Base-by-base conservation (phyloP, 2,797 vertebrate genomes). In the Paguma larvata region DNA sequence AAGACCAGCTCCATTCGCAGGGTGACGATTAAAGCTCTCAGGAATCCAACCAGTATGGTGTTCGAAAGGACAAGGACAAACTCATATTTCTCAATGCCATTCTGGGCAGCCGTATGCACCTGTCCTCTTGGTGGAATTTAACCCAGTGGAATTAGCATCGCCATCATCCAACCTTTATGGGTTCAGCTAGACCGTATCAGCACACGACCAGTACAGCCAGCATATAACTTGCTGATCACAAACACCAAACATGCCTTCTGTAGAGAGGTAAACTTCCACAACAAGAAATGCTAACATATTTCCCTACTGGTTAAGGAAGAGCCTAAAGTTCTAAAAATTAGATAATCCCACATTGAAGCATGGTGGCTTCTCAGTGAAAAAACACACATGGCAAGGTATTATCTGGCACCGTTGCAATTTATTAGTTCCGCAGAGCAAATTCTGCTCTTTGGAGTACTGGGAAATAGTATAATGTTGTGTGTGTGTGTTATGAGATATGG, bases 11-110 rank as follows among this genome's bases (percentile, higher is more conserved):
- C 56, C 41, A 6, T 96, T 97, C 25, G 1, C 2, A 13, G 84
- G 83, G 89, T 48, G 92, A 90, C 96, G 97, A 97, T 93, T 65
- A 4, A 16, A 98, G 86, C 53, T 7, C 0, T 92, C 93, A 85
- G 97, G 91, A 96, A 96, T 93, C 90, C 85, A 95, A 44, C 16
- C 91, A 94, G 96, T 77, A 77, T 0, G 0, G 56, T 92, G 84
- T 83, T 83, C 90, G 44, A 86, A 93, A 96, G 0, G 2, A 94
- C 80, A 97, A 98, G 92, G 97, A 84, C 80, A 95, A 83, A 96
- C 63, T 87, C 27, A 41, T 86, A 83, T 92, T 97, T 95, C 91
- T 95, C 63, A 88, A 19, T 85, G 92, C 53, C 34, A 0, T 93
- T 98, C 94, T 85, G 91, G 56, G 86, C 79, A 46, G 83, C 56